Evolutionary conservation across 2,113 vertebrate species (phyloP), one percentile per base, ranked within the genome.

Genomic region (Limanda limanda): DNA sequence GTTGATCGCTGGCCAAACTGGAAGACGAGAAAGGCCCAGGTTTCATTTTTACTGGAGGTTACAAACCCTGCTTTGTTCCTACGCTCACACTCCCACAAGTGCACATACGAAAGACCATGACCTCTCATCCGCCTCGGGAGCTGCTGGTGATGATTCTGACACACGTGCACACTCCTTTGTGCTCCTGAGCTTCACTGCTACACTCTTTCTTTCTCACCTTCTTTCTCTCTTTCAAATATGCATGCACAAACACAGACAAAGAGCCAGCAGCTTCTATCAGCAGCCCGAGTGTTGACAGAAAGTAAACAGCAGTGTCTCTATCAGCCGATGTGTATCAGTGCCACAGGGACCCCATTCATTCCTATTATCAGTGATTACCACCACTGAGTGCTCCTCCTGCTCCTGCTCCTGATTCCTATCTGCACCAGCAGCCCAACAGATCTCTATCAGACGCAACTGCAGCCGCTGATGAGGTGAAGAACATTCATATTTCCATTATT

Each of bases 391-490:
- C 68, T 74, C 71, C 70, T 71, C 45, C 71, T 81, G 76, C 70
- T 71, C 45, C 71, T 81, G 76, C 69, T 68, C 54, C 15, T 67
- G 85, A 88, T 89, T 68, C 65, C 24, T 83, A 88, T 86, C 88
- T 78, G 55, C 6, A 47, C 63, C n/a, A 60, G 59, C 54, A 69
- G 68, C 55, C 76, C 21, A 55, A 56, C 48, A 65, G 79, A 83
- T 81, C 35, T 75, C 27, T 71, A 81, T 86, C 76, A 67, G 67
- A 40, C 37, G 65, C 48, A 2, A n/a, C 2, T 62, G 35, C 63
- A 61, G 64, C 57, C 59, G 27, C 40, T 56, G 20, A 59, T 62
- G 45, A 60, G 17, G 55, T 20, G 59, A 74, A 14, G 59, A 23
- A 18, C 45, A 56, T 47, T 68, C 27, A 60, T 10, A 13, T 21